Evolutionary conservation across 1,140 invertebrate genomes (phyloP).

Genomic region (Halictus rubicundus): DNA sequence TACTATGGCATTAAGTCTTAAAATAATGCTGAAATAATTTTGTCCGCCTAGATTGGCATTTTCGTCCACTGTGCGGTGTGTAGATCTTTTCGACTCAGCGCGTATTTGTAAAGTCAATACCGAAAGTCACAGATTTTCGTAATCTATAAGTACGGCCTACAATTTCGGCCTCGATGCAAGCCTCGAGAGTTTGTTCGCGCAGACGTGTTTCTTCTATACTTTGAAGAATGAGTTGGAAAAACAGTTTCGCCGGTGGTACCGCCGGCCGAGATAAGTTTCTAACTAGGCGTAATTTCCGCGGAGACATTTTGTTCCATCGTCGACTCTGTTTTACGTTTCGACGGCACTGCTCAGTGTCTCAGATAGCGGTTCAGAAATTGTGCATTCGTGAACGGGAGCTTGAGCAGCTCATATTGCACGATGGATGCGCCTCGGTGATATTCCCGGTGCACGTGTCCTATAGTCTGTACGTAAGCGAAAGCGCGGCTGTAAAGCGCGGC

Average conservation of each 20-base stretch:
- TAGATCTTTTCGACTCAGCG: too few species aligned
- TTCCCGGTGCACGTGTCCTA: neutral
- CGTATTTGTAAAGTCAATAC: too few species aligned
- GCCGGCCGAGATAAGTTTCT: slow-evolving; percentile 2
- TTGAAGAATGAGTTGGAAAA: neutral
- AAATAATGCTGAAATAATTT: too few species aligned
- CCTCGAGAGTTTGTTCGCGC: neutral
- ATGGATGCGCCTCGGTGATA: neutral
- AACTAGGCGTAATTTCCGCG: slow-evolving; percentile 19
- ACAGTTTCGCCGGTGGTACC: neutral
- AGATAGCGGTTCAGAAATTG: slow-evolving; percentile 26
- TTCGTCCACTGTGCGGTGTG: too few species aligned
- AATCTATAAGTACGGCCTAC: too few species aligned
- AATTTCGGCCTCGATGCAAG: too few species aligned
- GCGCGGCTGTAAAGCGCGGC: slow-evolving; percentile 4
- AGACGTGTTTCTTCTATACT: neutral
- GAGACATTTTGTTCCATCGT: neutral
- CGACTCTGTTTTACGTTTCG: slow-evolving; percentile 22
- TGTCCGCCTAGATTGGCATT: too few species aligned
- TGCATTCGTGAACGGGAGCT: neutral
- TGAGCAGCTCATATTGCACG: neutral
- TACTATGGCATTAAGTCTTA: too few species aligned
- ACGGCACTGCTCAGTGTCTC: neutral
- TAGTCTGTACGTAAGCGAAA: neutral
- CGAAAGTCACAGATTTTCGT: too few species aligned